A percentile compares a stretch with the other conserved stretches of the same genome.
phyloP scores from a whole-genome alignment of 2,797 vertebrate species.

The Microtus agrestis region DNA sequence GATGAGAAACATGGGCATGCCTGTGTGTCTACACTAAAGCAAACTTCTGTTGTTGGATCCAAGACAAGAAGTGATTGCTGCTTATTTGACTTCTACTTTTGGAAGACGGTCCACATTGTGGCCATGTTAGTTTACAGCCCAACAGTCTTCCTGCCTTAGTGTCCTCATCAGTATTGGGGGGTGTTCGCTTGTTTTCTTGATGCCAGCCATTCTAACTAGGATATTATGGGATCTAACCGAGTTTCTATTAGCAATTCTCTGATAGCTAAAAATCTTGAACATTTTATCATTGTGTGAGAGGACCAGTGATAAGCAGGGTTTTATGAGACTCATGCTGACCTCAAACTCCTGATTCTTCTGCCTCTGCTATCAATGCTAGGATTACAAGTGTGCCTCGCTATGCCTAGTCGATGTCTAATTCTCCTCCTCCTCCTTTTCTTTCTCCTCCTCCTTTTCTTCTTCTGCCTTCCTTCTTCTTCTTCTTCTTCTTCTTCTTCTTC shows the following conservation, averaged over 20 bases:
- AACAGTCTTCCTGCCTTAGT: neutral
- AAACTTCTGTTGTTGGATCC: neutral
- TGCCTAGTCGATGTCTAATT: neutral
- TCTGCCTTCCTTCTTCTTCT: fast-evolving
- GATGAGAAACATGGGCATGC: no score
- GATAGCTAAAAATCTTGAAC: neutral
- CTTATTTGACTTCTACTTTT: neutral
- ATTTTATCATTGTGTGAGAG: neutral
- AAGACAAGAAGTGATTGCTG: neutral
- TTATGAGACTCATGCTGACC: neutral
- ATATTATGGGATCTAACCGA: neutral
- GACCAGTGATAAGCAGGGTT: no score
- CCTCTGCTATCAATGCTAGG: neutral
- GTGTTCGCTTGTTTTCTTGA: neutral
- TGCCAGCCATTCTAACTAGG: no score
- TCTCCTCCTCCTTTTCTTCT: no score
- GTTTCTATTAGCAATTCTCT: neutral
- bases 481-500: no score
- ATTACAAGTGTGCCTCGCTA: neutral
- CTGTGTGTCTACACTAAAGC: no score
- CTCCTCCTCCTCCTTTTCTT: no score
- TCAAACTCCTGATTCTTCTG: neutral
- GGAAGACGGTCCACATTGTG: neutral
- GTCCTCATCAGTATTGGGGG: no score
- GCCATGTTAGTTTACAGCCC: neutral